Conservation (phyloP, 2,888 invertebrate species). For the Perizoma flavofasciatum region DNA sequence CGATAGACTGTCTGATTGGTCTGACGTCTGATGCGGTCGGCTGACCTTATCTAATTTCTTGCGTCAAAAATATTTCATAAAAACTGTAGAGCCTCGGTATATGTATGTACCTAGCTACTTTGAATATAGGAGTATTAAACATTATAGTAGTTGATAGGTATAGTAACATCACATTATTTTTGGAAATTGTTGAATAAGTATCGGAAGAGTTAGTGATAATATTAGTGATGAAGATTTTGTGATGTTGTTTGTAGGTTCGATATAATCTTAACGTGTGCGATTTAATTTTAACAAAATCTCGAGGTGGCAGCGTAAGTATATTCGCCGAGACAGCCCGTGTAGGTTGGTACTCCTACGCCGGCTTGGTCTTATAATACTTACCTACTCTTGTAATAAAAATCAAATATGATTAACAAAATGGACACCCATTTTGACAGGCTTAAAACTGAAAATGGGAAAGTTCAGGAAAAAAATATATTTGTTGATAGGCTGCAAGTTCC, state of each 20-base stretch:
- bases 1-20: constrained; percentile 22
- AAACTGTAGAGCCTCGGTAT: constrained; percentile 7
- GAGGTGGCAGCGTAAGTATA: not conserved
- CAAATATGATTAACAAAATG: no score
- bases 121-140: constrained; percentile 9
- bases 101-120: not conserved
- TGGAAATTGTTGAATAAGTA: constrained; percentile 33
- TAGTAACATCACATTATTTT: constrained; percentile 31
- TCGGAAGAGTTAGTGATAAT: constrained; percentile 30
- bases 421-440: no score
- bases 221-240: constrained; percentile 34
- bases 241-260: constrained; percentile 32
- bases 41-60: constrained; percentile 24
- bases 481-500: no score
- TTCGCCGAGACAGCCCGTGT: no score
- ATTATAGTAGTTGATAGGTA: constrained; percentile 17
- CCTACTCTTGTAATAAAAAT: no score
- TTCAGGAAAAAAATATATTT: no score
- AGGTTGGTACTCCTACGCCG: no score
- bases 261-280: constrained; percentile 20
- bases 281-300: constrained; percentile 12
- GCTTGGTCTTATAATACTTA: no score
- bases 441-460: no score
- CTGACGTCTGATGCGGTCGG: constrained; percentile 23
- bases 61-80: constrained; percentile 17